A percentile compares a stretch with the other conserved stretches of the same genome.
Evolutionary conservation across 1,140 invertebrate species (phyloP).

Genomic region (Heliconius himera): DNA sequence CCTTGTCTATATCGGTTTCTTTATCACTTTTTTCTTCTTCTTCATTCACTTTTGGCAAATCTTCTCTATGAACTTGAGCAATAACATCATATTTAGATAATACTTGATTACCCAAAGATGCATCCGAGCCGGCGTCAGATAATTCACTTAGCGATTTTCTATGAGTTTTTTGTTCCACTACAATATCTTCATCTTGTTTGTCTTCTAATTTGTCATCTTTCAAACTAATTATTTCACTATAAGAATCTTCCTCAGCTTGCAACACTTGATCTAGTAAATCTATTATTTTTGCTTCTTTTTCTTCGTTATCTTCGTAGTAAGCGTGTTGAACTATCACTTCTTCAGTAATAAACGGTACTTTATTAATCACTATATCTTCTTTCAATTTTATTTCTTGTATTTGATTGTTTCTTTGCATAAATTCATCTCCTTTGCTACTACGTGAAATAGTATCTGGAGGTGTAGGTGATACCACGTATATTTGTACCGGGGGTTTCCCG

Average conservation of each 20-base stretch:
- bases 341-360: constrained; percentile 50
- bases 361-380: constrained; percentile 44
- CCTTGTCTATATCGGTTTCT: constrained; percentile 41
- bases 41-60: constrained; percentile 68
- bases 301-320: constrained; percentile 65
- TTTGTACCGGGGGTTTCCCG: constrained; percentile 64
- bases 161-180: constrained; percentile 47
- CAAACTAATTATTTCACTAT: constrained; percentile 62
- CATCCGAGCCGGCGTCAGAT: constrained; percentile 74
- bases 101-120: constrained; percentile 71
- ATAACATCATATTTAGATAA: constrained; percentile 79
- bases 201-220: constrained; percentile 53
- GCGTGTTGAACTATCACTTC: constrained; percentile 63
- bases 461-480: constrained; percentile 67
- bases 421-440: constrained; percentile 53
- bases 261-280: constrained; percentile 74
- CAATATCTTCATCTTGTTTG: constrained; percentile 42
- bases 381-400: constrained; percentile 39
- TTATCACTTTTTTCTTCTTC: constrained; percentile 59
- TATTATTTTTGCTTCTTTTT: constrained; percentile 77
- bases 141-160: constrained; percentile 71
- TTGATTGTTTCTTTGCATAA: constrained; percentile 40
- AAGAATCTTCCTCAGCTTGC: constrained; percentile 74
- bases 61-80: constrained; percentile 75
- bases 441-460: constrained; percentile 61